Evolutionary conservation across 2,888 invertebrate species (phyloP), one percentile per base, ranked within the genome.

Genomic region (Epirrhoe alternata): DNA sequence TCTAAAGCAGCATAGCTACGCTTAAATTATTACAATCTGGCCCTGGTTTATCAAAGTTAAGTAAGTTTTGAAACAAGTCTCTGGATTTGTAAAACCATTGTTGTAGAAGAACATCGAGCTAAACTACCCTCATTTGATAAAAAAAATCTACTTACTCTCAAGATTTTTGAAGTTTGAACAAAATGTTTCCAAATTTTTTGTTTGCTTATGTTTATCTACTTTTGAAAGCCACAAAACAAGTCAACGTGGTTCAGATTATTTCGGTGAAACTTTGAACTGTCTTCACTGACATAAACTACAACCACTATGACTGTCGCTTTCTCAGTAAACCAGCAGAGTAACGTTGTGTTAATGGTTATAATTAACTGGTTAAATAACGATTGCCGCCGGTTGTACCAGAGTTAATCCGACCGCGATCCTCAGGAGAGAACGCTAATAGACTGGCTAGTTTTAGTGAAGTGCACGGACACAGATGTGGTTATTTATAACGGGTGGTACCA

Each of bases 361-460:
- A 42, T 12, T 12, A 42, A 35, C 35, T 35, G 38, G 12, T 12
- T 10, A 42, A n/a, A 5, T 42, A 42, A 42, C 38, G 38, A 12
- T 42, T 42, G 38, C 38, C 38, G 12, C 16, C 52, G 33, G 17
- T 49, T 33, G 7, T 33, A 54, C 24, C 54, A 47, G 54, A 35
- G 35, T 54, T 17, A 35, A 30, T 50, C 58, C 14, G 12, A 6
- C 56, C 61, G 64, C 66, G 58, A 61, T 64, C 72, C 77, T 75
- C 80, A 85, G 91, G 90, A 90, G 91, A 91, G 91, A 92, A 87
- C 89, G 87, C 90, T 89, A 87, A 92, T 86, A 92, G 92, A 92
- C 92, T 92, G 92, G 88, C 89, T 92, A 92, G 92, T 86, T 91
- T 89, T 86, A 92, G 92, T 92, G 90, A 89, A 88, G 92, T 92